Percentiles rank a stretch among this genome's conserved stretches.
These are phyloP conservation scores for Semaprochilodus insignis DNA, from an alignment of 2,797 vertebrate species.

Conservation along the genomic window DNA sequence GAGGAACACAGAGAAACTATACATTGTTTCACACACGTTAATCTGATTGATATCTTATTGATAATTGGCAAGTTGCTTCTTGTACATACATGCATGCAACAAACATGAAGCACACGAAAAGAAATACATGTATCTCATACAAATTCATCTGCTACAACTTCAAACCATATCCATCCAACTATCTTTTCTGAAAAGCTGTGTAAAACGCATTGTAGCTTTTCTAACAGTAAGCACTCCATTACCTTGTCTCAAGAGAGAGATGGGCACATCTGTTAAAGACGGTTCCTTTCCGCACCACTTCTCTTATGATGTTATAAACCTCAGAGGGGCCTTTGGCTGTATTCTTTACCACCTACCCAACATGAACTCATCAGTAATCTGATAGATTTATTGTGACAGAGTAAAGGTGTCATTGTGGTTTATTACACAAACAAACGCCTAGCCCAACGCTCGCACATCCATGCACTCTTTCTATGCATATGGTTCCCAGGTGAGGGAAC, in stretches of 20 bases:
- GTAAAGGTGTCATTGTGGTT: conserved; percentile 41
- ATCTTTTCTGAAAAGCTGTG: not conserved
- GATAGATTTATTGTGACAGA: conserved; percentile 42
- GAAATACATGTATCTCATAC: no score
- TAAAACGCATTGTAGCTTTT: conserved; percentile 13
- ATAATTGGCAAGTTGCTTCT: not conserved
- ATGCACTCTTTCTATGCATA: conserved; percentile 18
- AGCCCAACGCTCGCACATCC: conserved; percentile 23
- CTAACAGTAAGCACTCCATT: conserved; percentile 24
- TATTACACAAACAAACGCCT: conserved; percentile 45
- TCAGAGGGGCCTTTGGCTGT: not conserved
- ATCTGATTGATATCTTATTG: no score
- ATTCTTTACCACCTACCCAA: conserved; percentile 12
- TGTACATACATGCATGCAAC: not conserved
- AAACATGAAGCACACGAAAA: not conserved
- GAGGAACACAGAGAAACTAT: not conserved
- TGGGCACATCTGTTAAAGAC: conserved; percentile 7
- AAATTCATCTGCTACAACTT: not conserved
- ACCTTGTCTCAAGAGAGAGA: conserved; percentile 22
- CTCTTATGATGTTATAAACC: conserved; percentile 29
- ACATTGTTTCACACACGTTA: no score
- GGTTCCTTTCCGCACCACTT: conserved; percentile 28
- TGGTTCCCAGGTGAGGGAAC: not conserved
- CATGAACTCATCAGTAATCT: conserved; percentile 23
- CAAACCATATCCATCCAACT: not conserved